A percentile compares a stretch with the other conserved stretches of the same genome.
phyloP scores from a whole-genome alignment of 1,140 invertebrate species.

The Cylas formicarius region DNA sequence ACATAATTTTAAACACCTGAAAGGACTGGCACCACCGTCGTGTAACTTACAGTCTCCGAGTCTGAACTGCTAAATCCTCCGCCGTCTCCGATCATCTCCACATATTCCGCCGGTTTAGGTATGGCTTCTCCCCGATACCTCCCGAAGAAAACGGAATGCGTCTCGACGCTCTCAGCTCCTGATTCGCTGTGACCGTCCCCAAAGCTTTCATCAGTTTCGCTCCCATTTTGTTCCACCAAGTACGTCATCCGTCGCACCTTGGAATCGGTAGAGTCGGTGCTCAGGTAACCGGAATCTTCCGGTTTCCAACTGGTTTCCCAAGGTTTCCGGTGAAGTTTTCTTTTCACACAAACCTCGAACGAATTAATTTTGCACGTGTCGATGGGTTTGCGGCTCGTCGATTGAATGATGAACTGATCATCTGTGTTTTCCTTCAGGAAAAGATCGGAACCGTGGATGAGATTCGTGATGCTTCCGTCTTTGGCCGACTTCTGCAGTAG shows the following conservation, averaged over 20 bases:
- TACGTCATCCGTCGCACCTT: conserved; percentile 9
- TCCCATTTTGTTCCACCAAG: conserved; percentile 46
- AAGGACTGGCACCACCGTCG: conserved; percentile 40
- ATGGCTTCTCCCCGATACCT: conserved; percentile 50
- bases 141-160: conserved; percentile 72
- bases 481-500: conserved; percentile 20
- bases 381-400: background rate
- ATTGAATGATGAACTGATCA: conserved; percentile 7
- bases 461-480: conserved; percentile 12
- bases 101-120: conserved; percentile 5
- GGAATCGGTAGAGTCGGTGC: conserved; percentile 62
- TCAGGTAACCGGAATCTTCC: conserved; percentile 68
- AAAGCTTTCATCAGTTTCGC: conserved; percentile 63
- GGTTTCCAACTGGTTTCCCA: conserved; percentile 30
- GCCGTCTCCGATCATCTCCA: conserved; percentile 19
- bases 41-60: conserved; percentile 46
- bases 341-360: conserved; percentile 2
- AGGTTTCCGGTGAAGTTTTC: conserved; percentile 6
- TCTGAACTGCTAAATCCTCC: conserved; percentile 37
- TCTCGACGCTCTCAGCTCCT: conserved; percentile 74
- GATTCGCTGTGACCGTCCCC: conserved; percentile 73
- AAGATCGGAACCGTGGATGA: conserved; percentile 19
- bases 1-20: too few relatives aligned
- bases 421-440: conserved; percentile 16
- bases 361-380: conserved; percentile 5